These are phyloP conservation scores for Pipistrellus kuhlii DNA, from an alignment of 2,797 vertebrate genomes.

Conservation along the genomic window DNA sequence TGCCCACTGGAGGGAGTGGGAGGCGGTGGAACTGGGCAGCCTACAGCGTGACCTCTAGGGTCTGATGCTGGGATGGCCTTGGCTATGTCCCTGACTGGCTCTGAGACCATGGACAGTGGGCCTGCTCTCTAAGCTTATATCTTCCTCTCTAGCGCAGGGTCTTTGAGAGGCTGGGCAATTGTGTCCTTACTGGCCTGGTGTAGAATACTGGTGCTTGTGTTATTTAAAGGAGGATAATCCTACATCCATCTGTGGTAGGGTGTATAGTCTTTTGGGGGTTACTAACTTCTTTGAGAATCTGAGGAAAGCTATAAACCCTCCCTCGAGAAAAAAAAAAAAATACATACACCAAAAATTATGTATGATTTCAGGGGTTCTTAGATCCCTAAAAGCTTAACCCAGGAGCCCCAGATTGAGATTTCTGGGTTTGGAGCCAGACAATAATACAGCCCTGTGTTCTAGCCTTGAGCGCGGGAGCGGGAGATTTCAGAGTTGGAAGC, in stretches of 20 bases:
- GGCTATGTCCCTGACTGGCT: not conserved
- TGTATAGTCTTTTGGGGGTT: not conserved
- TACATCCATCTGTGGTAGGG: not conserved
- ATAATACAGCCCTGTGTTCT: accelerated
- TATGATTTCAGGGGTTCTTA: not conserved
- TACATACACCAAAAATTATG: not conserved
- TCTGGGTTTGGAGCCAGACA: not conserved
- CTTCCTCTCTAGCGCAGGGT: not conserved
- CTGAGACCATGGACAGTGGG: not conserved
- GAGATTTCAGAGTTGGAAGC: not conserved
- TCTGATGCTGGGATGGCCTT: accelerated
- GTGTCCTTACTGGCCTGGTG: not conserved
- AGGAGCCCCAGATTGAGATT: not conserved
- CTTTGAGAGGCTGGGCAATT: not conserved
- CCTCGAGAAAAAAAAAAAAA: not conserved
- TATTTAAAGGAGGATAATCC: not conserved
- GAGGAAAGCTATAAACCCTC: constrained; percentile 2
- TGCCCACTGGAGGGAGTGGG: not conserved
- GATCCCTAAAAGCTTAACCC: not conserved
- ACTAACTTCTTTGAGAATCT: not conserved
- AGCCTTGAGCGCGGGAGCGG: accelerated
- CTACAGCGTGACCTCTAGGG: not conserved
- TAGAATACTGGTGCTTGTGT: not conserved
- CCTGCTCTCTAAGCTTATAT: not conserved
- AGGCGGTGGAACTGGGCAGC: accelerated